A percentile compares a stretch with the other conserved stretches of the same genome.
phyloP scores from a whole-genome alignment of 2,888 invertebrate genomes.

The Euclidia mi region DNA sequence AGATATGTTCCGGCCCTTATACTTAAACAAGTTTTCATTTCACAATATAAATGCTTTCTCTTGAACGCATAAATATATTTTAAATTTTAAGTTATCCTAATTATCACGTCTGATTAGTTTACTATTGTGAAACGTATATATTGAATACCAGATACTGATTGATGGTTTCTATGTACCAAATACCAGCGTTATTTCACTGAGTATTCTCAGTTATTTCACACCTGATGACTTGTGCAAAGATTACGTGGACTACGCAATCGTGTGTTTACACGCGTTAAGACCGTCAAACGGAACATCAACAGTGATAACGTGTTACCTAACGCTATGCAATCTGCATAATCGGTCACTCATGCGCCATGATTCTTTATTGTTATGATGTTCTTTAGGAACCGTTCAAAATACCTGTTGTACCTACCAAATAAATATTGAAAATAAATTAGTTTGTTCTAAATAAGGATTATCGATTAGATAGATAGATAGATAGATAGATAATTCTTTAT shows the following conservation, averaged over 20 bases:
- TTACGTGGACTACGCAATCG: conserved; percentile 49
- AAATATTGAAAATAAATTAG: no score
- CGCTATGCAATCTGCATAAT: conserved; percentile 56
- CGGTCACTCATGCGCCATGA: conserved; percentile 56
- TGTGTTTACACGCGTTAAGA: conserved; percentile 43
- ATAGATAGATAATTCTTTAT: no score
- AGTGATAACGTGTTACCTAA: conserved; percentile 55
- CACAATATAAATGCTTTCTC: no score
- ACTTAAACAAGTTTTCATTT: no score
- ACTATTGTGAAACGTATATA: no score
- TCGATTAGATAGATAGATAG: no score
- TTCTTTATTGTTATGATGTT: conserved; percentile 43
- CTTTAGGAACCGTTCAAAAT: conserved; percentile 11
- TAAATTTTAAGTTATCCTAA: conserved; percentile 1
- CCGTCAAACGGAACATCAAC: conserved; percentile 46
- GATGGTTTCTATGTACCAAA: neutral
- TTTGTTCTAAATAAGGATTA: no score
- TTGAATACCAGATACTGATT: no score
- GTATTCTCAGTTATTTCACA: conserved; percentile 30
- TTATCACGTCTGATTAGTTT: no score
- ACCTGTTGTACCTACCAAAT: neutral
- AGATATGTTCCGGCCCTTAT: no score
- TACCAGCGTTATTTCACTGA: conserved; percentile 14
- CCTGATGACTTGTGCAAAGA: conserved; percentile 46
- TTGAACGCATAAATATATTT: no score